phyloP scores from a whole-genome alignment of 2,888 invertebrate genomes.

The Sclerodermus sp. region DNA sequence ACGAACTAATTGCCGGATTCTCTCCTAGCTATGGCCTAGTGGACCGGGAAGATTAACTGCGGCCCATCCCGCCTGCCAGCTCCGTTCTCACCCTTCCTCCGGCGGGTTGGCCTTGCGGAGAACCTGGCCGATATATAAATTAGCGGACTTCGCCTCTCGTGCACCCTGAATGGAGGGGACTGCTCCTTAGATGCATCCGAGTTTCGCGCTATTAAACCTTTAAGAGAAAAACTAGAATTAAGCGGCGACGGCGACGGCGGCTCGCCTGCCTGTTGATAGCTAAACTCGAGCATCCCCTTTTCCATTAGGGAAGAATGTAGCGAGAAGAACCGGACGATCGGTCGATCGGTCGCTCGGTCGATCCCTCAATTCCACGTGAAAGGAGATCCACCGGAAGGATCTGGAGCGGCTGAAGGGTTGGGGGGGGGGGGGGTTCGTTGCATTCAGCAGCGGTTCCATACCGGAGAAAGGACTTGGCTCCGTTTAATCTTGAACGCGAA shows the following conservation, averaged over 20 bases:
- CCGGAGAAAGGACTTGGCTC: conserved; percentile 41
- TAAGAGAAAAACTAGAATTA: too few relatives aligned
- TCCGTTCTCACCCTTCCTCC: conserved; percentile 7
- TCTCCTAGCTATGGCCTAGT: conserved; percentile 44
- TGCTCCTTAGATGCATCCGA: too few relatives aligned
- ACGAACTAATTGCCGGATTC: conserved; percentile 53
- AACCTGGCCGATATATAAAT: conserved; percentile 26
- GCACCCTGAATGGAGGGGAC: too few relatives aligned
- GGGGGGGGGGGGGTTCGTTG: neutral
- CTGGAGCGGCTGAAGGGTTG: conserved; percentile 12
- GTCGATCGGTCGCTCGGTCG: too few relatives aligned
- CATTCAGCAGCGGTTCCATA: neutral
- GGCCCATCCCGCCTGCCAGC: conserved; percentile 15
- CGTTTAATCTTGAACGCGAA: conserved; percentile 55
- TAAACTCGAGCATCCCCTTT: neutral
- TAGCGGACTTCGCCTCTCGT: conserved; percentile 24
- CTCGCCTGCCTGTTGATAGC: neutral
- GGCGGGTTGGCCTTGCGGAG: conserved; percentile 2
- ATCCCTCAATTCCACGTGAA: too few relatives aligned
- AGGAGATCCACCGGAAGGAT: too few relatives aligned
- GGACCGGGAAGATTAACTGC: conserved; percentile 52
- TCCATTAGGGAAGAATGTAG: neutral
- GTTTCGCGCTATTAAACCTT: too few relatives aligned
- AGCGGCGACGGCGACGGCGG: too few relatives aligned
- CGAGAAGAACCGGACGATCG: conserved; percentile 9